These are phyloP conservation scores for Eleginops maclovinus DNA, from an alignment of 2,113 vertebrate species.

Conservation along the genomic window DNA sequence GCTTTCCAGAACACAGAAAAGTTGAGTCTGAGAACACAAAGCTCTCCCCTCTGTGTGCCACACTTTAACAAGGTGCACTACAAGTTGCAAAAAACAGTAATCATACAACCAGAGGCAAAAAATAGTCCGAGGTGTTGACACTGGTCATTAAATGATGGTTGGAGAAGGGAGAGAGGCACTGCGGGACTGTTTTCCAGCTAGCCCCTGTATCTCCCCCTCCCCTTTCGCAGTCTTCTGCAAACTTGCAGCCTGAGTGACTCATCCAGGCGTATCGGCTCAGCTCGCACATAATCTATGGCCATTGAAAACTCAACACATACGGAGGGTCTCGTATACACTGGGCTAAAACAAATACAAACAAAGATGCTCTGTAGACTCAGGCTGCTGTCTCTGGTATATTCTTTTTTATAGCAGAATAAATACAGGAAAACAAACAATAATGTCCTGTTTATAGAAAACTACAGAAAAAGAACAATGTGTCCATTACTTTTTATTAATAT, in stretches of 20 bases:
- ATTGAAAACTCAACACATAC: slow-evolving; percentile 59
- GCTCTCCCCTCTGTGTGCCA: slow-evolving; percentile 16
- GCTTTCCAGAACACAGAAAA: slow-evolving; percentile 35
- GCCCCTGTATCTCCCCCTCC: slow-evolving; percentile 60
- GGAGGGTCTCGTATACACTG: slow-evolving; percentile 16
- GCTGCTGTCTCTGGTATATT: background rate
- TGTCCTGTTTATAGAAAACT: background rate
- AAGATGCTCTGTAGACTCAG: background rate
- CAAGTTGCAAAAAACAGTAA: slow-evolving; percentile 16
- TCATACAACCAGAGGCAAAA: slow-evolving; percentile 12
- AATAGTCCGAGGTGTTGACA: slow-evolving; percentile 40
- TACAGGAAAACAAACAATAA: background rate
- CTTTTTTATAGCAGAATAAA: background rate
- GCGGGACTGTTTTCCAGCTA: slow-evolving; percentile 75
- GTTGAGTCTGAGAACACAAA: slow-evolving; percentile 26
- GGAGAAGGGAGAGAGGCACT: slow-evolving; percentile 52
- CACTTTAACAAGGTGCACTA: slow-evolving; percentile 16
- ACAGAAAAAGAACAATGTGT: background rate
- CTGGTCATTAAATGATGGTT: slow-evolving; percentile 49
- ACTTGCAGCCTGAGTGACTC: slow-evolving; percentile 86
- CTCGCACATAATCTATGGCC: slow-evolving; percentile 72
- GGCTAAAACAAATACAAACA: slow-evolving; percentile 33
- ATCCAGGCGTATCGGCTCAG: slow-evolving; percentile 80
- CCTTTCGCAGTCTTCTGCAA: slow-evolving; percentile 81
- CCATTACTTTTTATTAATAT: background rate